phyloP scores from a whole-genome alignment of 2,888 invertebrate genomes.

The Drosophila antonietae region DNA sequence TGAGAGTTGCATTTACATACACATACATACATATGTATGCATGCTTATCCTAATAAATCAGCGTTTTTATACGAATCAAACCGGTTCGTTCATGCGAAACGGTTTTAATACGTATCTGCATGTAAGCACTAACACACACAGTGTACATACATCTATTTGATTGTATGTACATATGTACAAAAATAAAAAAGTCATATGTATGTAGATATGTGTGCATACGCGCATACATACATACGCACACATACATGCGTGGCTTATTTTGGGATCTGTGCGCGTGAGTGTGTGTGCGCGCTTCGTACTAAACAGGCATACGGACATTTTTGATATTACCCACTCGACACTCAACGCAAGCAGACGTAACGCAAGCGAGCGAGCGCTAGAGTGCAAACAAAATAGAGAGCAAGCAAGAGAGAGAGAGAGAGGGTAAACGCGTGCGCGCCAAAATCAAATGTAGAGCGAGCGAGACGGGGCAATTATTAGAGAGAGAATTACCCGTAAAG shows the following conservation, averaged over 20 bases:
- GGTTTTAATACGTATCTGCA: conserved; percentile 39
- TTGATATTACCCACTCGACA: conserved; percentile 59
- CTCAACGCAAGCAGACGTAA: conserved; percentile 56
- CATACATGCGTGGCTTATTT: conserved; percentile 8
- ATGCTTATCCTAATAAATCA: conserved; percentile 47
- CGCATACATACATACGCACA: background rate
- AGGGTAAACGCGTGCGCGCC: conserved; percentile 29
- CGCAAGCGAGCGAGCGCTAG: conserved; percentile 16
- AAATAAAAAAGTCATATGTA: conserved; percentile 1
- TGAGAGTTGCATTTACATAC: conserved; percentile 35
- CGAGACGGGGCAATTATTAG: background rate
- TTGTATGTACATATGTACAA: background rate
- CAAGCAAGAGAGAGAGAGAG: background rate
- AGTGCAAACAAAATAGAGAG: conserved; percentile 2
- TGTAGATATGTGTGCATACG: background rate
- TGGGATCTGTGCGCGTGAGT: conserved; percentile 5
- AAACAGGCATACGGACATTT: conserved; percentile 43
- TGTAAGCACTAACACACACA: conserved; percentile 8
- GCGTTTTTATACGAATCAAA: conserved; percentile 21
- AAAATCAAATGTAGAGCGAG: conserved; percentile 13
- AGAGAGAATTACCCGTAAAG: conserved; percentile 18
- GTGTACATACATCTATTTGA: background rate
- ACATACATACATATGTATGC: conserved; percentile 7
- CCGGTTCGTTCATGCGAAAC: conserved; percentile 35
- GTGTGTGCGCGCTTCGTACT: conserved; percentile 19